Conservation (phyloP, 2,888 invertebrate genomes). For the Clepsis dumicolana region DNA sequence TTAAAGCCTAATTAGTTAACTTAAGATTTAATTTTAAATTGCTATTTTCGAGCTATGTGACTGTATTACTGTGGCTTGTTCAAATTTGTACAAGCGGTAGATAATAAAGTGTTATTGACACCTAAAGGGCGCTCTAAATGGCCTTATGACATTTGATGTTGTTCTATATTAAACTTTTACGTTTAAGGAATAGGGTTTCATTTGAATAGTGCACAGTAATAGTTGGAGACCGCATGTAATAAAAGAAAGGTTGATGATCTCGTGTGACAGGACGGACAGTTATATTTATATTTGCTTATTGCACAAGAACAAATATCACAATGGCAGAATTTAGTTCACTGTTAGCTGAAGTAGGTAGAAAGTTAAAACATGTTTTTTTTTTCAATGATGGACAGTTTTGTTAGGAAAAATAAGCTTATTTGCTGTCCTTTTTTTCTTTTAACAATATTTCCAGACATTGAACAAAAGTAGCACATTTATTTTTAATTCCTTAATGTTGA, state of each 20-base stretch:
- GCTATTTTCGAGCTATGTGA: neutral
- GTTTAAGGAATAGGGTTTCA: neutral
- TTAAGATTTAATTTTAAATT: neutral
- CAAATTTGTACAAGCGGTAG: conserved; percentile 34
- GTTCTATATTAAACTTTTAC: neutral
- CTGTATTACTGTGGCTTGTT: conserved; percentile 19
- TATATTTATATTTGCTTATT: neutral
- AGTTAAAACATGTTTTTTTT: too few species aligned
- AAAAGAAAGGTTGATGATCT: conserved; percentile 36
- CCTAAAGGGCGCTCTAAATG: neutral
- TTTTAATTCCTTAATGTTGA: too few species aligned
- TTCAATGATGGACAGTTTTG: too few species aligned
- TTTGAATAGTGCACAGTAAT: neutral
- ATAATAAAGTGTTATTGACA: conserved; percentile 37
- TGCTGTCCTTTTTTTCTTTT: too few species aligned
- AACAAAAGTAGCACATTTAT: too few species aligned
- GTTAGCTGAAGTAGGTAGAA: neutral
- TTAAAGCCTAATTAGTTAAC: neutral
- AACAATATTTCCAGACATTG: too few species aligned
- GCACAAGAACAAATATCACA: neutral
- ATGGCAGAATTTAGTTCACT: neutral
- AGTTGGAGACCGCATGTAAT: neutral
- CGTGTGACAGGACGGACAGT: conserved; percentile 10
- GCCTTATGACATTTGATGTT: neutral
- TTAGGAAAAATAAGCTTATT: too few species aligned